Percentiles rank a stretch among this genome's conserved stretches.
Evolutionary conservation across 1,140 invertebrate species (phyloP).

Genomic region (Zaprionus vittiger): DNA sequence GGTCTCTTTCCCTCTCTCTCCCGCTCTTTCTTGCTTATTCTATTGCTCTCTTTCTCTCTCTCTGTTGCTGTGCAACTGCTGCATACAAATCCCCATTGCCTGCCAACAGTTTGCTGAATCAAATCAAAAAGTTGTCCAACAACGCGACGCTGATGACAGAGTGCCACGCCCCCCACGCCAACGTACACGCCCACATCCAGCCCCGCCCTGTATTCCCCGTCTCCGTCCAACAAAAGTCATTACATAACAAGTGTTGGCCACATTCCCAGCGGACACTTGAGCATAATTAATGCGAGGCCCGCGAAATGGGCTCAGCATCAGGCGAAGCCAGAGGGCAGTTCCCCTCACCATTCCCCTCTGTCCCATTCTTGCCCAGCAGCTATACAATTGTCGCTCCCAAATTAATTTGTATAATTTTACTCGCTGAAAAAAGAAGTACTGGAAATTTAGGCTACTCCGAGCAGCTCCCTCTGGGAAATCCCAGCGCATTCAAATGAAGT

Average conservation of each 20-base stretch:
- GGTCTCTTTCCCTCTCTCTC: background rate
- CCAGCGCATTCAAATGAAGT: slow-evolving; percentile 62
- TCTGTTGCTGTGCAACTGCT: slow-evolving; percentile 12
- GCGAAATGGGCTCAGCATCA: slow-evolving; percentile 59
- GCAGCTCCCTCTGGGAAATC: slow-evolving; percentile 39
- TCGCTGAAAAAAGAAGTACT: slow-evolving; percentile 39
- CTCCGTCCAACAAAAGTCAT: slow-evolving; percentile 69
- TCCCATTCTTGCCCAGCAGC: slow-evolving; percentile 6
- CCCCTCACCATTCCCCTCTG: background rate
- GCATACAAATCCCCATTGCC: slow-evolving; percentile 21
- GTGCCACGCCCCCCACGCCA: background rate
- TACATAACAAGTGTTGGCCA: slow-evolving; percentile 80
- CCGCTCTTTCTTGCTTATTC: background rate
- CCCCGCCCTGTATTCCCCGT: background rate
- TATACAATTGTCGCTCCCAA: slow-evolving; percentile 76
- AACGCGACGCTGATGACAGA: slow-evolving; percentile 47
- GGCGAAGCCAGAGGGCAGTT: slow-evolving; percentile 4
- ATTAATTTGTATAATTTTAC: slow-evolving; percentile 81
- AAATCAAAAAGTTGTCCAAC: slow-evolving; percentile 66
- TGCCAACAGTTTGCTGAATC: slow-evolving; percentile 48
- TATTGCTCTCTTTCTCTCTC: background rate
- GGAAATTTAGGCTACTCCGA: slow-evolving; percentile 35
- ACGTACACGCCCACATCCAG: background rate
- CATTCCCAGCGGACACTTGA: slow-evolving; percentile 80
- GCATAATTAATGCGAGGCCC: slow-evolving; percentile 77